These are phyloP conservation scores for Periophthalmus magnuspinnatus DNA, from an alignment of 2,797 vertebrate species.

Conservation along the genomic window DNA sequence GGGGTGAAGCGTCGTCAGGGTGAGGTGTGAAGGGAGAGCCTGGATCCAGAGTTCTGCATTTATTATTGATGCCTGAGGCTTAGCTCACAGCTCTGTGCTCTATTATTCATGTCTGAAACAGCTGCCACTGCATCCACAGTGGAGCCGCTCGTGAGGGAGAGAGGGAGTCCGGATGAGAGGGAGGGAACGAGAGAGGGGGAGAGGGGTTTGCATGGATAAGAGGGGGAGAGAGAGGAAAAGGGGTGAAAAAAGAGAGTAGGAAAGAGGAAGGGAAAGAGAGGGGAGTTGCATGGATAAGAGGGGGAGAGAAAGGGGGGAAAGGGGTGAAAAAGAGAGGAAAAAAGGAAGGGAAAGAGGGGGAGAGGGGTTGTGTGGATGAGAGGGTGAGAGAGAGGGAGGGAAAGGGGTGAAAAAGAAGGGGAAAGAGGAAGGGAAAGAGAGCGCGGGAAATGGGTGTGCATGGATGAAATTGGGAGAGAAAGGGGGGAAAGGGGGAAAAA, in stretches of 20 bases:
- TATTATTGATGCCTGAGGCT: slow-evolving; percentile 78
- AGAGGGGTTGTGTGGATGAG: slow-evolving; percentile 12
- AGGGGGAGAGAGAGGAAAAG: slow-evolving; percentile 25
- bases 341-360: too few relatives aligned
- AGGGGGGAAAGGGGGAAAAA: background rate
- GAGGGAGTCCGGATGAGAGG: slow-evolving; percentile 53
- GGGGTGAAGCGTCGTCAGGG: slow-evolving; percentile 38
- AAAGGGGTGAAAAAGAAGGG: background rate
- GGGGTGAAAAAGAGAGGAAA: too few relatives aligned
- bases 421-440: slow-evolving; percentile 40
- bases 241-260: background rate
- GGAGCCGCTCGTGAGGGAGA: slow-evolving; percentile 68
- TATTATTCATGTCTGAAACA: slow-evolving; percentile 79
- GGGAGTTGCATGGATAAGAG: too few relatives aligned
- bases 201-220: slow-evolving; percentile 13
- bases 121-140: slow-evolving; percentile 72
- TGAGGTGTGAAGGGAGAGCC: slow-evolving; percentile 49
- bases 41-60: slow-evolving; percentile 63
- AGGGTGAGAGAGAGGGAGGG: slow-evolving; percentile 30
- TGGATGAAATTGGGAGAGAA: background rate
- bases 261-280: background rate
- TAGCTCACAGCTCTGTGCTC: slow-evolving; percentile 71
- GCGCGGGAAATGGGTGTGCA: slow-evolving; percentile 24
- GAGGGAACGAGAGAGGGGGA: background rate
- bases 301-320: too few relatives aligned